A percentile compares a stretch with the other conserved stretches of the same genome.
These are phyloP conservation scores for Enteromius unitaeniatus DNA, from an alignment of 2,797 vertebrate species.

Conservation along the genomic window DNA sequence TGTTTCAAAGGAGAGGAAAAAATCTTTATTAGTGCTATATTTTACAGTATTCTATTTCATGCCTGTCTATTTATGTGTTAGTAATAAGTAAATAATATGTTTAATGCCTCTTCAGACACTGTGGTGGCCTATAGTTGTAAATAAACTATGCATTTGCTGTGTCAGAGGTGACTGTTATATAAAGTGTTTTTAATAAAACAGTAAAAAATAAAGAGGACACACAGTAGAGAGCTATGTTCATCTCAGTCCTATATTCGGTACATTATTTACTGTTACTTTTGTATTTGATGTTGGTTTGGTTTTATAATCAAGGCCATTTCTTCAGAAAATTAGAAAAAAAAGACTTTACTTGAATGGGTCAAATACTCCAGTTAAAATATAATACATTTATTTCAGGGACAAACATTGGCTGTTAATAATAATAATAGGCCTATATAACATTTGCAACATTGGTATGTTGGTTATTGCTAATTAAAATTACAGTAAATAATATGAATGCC, in stretches of 20 bases:
- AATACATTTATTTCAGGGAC: neutral
- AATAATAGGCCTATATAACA: neutral
- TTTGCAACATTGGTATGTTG: conserved; percentile 2
- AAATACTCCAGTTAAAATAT: no score
- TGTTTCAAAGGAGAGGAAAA: neutral
- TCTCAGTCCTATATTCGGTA: neutral
- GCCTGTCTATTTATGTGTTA: neutral
- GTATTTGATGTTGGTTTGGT: conserved; percentile 6
- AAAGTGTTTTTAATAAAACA: neutral
- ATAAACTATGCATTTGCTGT: neutral
- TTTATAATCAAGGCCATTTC: neutral
- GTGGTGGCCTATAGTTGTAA: neutral
- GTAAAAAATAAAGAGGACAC: neutral
- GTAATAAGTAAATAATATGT: neutral
- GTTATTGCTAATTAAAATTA: neutral
- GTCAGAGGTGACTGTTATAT: neutral
- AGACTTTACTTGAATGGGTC: no score
- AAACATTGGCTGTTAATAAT: neutral
- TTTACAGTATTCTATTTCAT: neutral
- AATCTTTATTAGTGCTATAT: neutral
- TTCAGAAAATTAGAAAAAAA: neutral
- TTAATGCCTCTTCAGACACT: neutral
- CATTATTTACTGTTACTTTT: neutral
- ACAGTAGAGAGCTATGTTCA: neutral
- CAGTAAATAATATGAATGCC: neutral